Conservation (phyloP, 2,113 vertebrate species). For the Macroglossus sobrinus region DNA sequence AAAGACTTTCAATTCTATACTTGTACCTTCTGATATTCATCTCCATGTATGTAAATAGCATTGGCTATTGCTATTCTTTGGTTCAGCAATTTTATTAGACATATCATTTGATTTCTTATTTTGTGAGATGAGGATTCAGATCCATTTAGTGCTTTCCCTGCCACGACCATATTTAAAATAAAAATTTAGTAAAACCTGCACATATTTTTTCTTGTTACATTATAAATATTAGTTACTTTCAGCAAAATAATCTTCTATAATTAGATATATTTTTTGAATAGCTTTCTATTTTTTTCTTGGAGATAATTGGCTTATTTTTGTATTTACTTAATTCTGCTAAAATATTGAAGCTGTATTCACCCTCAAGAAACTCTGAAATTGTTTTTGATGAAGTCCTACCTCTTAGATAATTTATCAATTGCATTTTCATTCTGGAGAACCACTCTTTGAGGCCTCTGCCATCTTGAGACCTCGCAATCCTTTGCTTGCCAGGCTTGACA, state of each 20-base stretch:
- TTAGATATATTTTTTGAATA: neutral
- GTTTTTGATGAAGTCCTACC: neutral
- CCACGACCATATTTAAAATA: neutral
- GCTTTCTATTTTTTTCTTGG: neutral
- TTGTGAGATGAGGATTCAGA: neutral
- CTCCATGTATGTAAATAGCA: neutral
- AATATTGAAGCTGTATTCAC: neutral
- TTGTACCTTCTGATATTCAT: neutral
- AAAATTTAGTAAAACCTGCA: neutral
- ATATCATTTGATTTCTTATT: neutral
- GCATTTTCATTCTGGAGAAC: neutral
- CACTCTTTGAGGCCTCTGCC: neutral
- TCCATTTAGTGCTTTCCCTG: neutral
- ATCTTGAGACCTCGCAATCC: neutral
- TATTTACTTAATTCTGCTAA: neutral
- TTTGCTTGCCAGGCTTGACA: neutral
- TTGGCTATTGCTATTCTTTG: neutral
- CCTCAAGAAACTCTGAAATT: neutral
- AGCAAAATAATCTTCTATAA: neutral
- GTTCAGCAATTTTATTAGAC: neutral
- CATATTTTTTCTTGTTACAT: neutral
- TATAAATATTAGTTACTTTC: neutral
- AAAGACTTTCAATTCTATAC: neutral
- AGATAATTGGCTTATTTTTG: neutral
- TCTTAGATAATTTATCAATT: neutral